Conservation (phyloP, 2,888 invertebrate genomes). For the Philopedon plagiatum region DNA sequence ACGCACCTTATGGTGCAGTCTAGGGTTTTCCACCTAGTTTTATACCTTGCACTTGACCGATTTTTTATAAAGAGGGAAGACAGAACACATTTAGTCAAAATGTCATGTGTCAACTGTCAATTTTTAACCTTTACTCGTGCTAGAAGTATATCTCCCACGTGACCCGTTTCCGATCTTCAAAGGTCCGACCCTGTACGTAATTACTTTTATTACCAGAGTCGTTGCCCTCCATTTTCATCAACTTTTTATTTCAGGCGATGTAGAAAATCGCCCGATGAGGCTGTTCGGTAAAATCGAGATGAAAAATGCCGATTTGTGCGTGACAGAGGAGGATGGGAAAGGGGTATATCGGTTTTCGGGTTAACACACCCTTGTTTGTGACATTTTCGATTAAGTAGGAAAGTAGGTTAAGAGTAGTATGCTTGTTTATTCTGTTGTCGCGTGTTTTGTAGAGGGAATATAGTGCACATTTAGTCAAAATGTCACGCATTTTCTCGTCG, state of each 20-base stretch:
- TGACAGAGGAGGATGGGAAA: background rate
- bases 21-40: no score
- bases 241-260: constrained; percentile 14
- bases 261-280: constrained; percentile 30
- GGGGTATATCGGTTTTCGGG: constrained; percentile 1
- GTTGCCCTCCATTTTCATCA: constrained; percentile 36
- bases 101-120: no score
- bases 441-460: no score
- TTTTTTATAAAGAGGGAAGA: no score
- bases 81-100: no score
- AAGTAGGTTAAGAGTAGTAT: constrained; percentile 4
- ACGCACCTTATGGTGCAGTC: no score
- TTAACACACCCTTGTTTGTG: constrained; percentile 18
- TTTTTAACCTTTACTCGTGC: no score
- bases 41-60: no score
- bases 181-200: background rate
- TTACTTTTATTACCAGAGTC: constrained; percentile 32
- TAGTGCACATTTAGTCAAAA: no score
- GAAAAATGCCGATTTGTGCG: background rate
- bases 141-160: no score
- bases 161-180: background rate
- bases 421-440: background rate
- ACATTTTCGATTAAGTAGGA: background rate
- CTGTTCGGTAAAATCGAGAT: background rate
- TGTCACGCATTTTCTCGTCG: no score